Percentiles rank a stretch among this genome's conserved stretches.
Conservation (phyloP, 2,888 invertebrate species). For the Galeruca laticollis region DNA sequence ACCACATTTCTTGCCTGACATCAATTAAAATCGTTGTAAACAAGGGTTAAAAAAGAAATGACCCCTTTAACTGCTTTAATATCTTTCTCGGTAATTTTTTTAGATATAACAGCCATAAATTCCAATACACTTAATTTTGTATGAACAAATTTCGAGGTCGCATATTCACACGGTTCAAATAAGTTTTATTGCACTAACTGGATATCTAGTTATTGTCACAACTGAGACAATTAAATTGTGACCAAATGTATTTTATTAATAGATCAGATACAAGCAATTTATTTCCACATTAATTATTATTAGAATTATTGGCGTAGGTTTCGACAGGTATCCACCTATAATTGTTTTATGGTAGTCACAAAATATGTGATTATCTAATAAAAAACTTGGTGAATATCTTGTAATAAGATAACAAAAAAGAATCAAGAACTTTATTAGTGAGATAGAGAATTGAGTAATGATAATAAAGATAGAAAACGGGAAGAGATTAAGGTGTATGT, state of each 20-base stretch:
- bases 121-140: constrained; percentile 8
- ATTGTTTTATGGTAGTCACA: too few species aligned
- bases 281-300: neutral
- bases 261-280: neutral
- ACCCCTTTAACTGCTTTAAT: neutral
- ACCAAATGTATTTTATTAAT: neutral
- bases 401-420: too few species aligned
- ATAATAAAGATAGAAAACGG: too few species aligned
- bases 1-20: neutral
- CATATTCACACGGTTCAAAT: constrained; percentile 14
- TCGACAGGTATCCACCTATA: too few species aligned
- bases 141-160: constrained; percentile 8
- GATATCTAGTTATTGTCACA: constrained; percentile 21
- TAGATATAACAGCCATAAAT: constrained; percentile 12
- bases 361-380: too few species aligned
- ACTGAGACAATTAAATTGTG: constrained; percentile 15
- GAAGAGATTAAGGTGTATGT: too few species aligned
- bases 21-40: neutral
- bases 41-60: neutral
- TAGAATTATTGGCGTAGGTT: too few species aligned
- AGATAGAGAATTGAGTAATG: too few species aligned
- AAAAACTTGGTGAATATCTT: too few species aligned
- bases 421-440: too few species aligned
- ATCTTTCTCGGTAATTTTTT: constrained; percentile 6
- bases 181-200: constrained; percentile 26